Base-by-base conservation (phyloP, 2,797 vertebrate species). In the Gouania willdenowi region DNA sequence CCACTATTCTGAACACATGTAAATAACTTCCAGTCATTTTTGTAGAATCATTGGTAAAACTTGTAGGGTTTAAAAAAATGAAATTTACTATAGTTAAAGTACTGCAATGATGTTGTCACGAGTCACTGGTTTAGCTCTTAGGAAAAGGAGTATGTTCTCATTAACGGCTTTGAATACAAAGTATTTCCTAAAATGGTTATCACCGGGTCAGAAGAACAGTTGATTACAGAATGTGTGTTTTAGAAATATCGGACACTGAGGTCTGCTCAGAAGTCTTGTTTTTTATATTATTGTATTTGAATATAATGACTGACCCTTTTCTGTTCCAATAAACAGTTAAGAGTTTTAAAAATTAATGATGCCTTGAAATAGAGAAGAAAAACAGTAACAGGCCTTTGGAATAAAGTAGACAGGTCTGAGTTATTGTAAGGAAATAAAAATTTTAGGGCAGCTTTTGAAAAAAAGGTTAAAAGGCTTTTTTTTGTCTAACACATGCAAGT, bases 381-480 rank as follows among this genome's bases (percentile, higher is more conserved):
- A 27, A 32, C 42, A 47, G 31, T 12, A 11, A n/a, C n/a, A n/a
- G n/a, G n/a, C n/a, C n/a, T n/a, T n/a, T n/a, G n/a, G 32, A 40
- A 10, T 13, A 6, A 23, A 17, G 10, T n/a, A 43, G 30, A 57
- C 28, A 13, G 6, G 42, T 4, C 5, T 41, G 26, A 54, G 67
- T 54, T 45, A 56, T 64, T 63, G 5, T 44, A 14, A 33, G 32
- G 35, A 33, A 66, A 57, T 62, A 35, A 53, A 24, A 3, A 49
- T 60, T 71, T 42, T 42, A 17, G 41, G 45, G 13, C 28, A n/a
- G n/a, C n/a, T n/a, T n/a, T n/a, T n/a, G 33, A 55, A 52, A 23
- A 55, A 51, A 2, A 14, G 14, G 14, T 2, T 2, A 14, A 14
- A 32, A 35, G 0, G 16, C 46, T 29, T 24, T 56, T 61, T 74